Evolutionary conservation across 2,888 invertebrate genomes (phyloP), one percentile per base, ranked within the genome.

Genomic region (Himalopsyche kuldschensis): DNA sequence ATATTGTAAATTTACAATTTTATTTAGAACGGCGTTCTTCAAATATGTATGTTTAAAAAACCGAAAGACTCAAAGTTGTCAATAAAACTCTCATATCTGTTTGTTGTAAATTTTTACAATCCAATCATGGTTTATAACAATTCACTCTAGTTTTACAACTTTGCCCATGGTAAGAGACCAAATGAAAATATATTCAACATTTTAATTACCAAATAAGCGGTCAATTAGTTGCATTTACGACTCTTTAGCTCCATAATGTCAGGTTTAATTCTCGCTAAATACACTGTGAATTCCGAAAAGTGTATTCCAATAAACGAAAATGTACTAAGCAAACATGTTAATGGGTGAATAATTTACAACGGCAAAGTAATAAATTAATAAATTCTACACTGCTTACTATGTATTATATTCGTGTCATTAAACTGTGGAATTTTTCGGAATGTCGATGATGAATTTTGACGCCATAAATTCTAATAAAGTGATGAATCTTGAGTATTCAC

Each of bases 141-240:
- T 85, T 85, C 84, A 83, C 84, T 85, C 82, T 83, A 83, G 81
- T 85, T 85, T 85, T 85, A 85, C 83, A 84, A 55, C 84, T 35
- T 20, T 75, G 31, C 81, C 55, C 78, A 78, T 48, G 55, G 47
- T n/a, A 75, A 80, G 55, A 2, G 24, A 20, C 20, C 55, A 55
- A 78, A 79, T 79, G 24, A 78, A 83, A 83, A 83, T 79, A 85
- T 83, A 78, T 79, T 48, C 79, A 82, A 84, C 84, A 85, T 84
- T 84, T 85, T 85, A 85, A 85, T 85, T 84, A 81, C 63, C 81
- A 76, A 76, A 83, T 80, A 83, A 47, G 55, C 80, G 77, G 82
- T 84, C 84, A 85, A 85, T 85, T 85, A 85, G 83, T 20, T 20
- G 8, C n/a, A 8, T 55, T 55, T 55, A 55, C 55, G n/a, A 10